Base-by-base conservation (phyloP, 92 coral and sea anemone genomes). In the Montipora capitata region DNA sequence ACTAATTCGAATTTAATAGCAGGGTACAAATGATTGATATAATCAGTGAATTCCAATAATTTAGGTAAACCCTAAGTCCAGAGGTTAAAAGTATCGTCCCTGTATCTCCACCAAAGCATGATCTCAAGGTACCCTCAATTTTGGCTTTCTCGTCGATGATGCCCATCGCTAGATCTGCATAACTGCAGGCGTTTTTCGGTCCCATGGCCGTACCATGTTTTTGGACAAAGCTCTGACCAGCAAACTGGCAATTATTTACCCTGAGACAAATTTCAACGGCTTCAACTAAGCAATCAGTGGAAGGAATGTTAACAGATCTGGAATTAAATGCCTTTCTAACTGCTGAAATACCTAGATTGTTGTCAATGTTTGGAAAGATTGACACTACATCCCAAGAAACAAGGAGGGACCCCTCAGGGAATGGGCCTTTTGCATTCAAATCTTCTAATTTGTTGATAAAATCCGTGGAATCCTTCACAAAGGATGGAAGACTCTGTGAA, bases 141-240 rank as follows among this genome's bases (percentile, higher is more conserved):
- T 87, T 78, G 42, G 91, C 91, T 80, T 16, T 12, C 4, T 58
- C 42, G 16, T 79, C 85, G 8, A 54, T 72, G 4, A 38, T 18
- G 4, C 72, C 77, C 90, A 85, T 90, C 5, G 87, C 90, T 35
- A 90, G 40, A 67, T 90, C 90, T 2, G 89, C 94, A 67, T 86
- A 86, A 44, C 85, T 86, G 41, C 91, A 91, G n/a, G 89, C 80
- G 42, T 81, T 81, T 58, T 72, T 81, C 12, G 91, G 88, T 2
- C 86, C 89, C 95, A 88, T 92, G 17, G 89, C 93, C 7, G 92
- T 92, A 5, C 90, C 95, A 73, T 83, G 92, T 10, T 56, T 69
- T 65, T 92, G 90, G 4, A 92, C 38, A 65, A 57, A 78, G 77
- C 83, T 76, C 10, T 51, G 20, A 10, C 61, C 66, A 9, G 43